Evolutionary conservation across 1,140 invertebrate species (phyloP), one percentile per base, ranked within the genome.

Genomic region (Daktulosphaira vitifoliae): DNA sequence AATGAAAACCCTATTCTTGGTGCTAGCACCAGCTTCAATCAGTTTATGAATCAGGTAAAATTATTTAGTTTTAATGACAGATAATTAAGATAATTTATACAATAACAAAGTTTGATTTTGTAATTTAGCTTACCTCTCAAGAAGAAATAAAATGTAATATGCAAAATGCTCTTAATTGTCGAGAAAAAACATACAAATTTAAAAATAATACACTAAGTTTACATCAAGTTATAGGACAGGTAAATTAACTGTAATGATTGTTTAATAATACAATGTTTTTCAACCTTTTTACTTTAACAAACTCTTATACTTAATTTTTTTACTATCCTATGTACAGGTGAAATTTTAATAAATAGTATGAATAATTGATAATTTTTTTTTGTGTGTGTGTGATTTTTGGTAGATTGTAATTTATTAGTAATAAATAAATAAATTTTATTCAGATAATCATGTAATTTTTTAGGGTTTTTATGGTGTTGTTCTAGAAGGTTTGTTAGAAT

Each of bases 381-480:
- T n/a, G n/a, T n/a, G n/a, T n/a, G n/a, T n/a, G n/a, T n/a, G n/a
- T n/a, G n/a, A n/a, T n/a, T n/a, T n/a, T n/a, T n/a, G n/a, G n/a
- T n/a, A n/a, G n/a, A n/a, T n/a, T n/a, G n/a, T n/a, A n/a, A n/a
- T n/a, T n/a, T n/a, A n/a, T n/a, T n/a, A n/a, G n/a, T n/a, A n/a
- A n/a, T n/a, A n/a, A n/a, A n/a, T n/a, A n/a, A n/a, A n/a, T n/a
- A n/a, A n/a, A n/a, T n/a, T n/a, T n/a, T n/a, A n/a, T n/a, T n/a
- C n/a, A n/a, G n/a, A n/a, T n/a, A n/a, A n/a, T n/a, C n/a, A n/a
- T n/a, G n/a, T n/a, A n/a, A n/a, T n/a, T n/a, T 62, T 72, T 44
- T 66, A 82, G 77, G 86, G 86, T 16, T 84, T 82, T 74, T 88
- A 86, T 73, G 86, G 86, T 0, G 82, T 85, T 70, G 86, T 88